Base-by-base conservation (phyloP, 2,888 invertebrate genomes). In the Julus scandinavius region DNA sequence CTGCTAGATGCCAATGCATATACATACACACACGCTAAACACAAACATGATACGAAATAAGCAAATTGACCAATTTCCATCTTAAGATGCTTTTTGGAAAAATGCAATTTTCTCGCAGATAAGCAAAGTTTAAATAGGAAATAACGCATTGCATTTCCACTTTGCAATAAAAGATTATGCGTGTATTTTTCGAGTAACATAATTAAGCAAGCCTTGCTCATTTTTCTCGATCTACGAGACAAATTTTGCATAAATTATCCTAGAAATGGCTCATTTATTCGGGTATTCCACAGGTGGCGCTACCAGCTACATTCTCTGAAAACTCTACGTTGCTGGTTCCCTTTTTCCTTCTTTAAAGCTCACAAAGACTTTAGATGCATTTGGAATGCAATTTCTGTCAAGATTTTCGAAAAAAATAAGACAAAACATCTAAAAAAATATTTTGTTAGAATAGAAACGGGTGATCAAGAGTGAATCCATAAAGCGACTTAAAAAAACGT, bases 41-140 rank as follows among this genome's bases (percentile, higher is more conserved):
- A 63, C 63, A 63, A 63, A 63, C 63, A 63, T n/a, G 63, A 63
- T 20, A n/a, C 63, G n/a, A 63, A 20, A 20, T 63, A 63, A 63
- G 63, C 63, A 63, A 63, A 20, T 63, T 63, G n/a, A 63, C 63
- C 63, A 20, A 20, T 20, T 63, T 63, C 20, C 20, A 58, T 58
- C 7, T 17, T 11, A 58, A 58, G 15, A 58, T 63, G 63, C 63
- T 63, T 63, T 29, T 63, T 20, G 63, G n/a, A 63, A 63, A 63
- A 63, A 63, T 63, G 63, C 63, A 20, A 63, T 63, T 63, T 63
- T 20, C 5, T 5, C 63, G 63, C 63, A 63, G 63, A 63, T 63
- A 63, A 58, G 58, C 15, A 9, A 20, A 20, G n/a, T 63, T 20
- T 63, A 63, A 63, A 63, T 63, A 63, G 63, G 63, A 63, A 63